Conservation (phyloP, 2,888 invertebrate species). For the Bhutanitis thaidina region DNA sequence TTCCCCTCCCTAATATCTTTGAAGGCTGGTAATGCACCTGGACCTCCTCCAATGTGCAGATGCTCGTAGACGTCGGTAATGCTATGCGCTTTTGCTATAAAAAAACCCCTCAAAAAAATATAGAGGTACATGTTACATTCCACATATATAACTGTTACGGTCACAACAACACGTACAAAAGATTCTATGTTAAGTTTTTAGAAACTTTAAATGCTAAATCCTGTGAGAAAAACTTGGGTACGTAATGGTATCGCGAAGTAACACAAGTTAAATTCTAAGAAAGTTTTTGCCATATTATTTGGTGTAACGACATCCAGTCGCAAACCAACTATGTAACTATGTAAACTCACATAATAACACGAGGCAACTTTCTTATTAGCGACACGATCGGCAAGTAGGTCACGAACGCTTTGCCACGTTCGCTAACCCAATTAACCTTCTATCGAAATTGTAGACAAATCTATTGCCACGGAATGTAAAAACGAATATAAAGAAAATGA, state of each 20-base stretch:
- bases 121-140: no score
- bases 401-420: constrained; percentile 19
- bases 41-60: no score
- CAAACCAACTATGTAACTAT: constrained; percentile 17
- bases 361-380: constrained; percentile 30
- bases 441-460: constrained; percentile 12
- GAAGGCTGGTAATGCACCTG: no score
- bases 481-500: no score
- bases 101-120: no score
- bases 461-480: background rate
- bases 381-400: constrained; percentile 31
- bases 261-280: constrained; percentile 10
- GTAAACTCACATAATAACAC: constrained; percentile 28
- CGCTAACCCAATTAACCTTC: constrained; percentile 21
- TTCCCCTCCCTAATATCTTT: no score
- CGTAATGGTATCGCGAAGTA: constrained; percentile 11
- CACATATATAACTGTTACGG: no score
- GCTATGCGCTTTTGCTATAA: no score
- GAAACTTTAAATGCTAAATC: background rate
- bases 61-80: no score
- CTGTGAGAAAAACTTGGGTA: background rate
- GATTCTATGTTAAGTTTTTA: no score
- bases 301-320: constrained; percentile 14
- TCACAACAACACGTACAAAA: no score
- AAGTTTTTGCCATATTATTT: constrained; percentile 9